A percentile compares a stretch with the other conserved stretches of the same genome.
These are phyloP conservation scores for Mamestra configurata DNA, from an alignment of 1,140 invertebrate genomes.

Conservation along the genomic window DNA sequence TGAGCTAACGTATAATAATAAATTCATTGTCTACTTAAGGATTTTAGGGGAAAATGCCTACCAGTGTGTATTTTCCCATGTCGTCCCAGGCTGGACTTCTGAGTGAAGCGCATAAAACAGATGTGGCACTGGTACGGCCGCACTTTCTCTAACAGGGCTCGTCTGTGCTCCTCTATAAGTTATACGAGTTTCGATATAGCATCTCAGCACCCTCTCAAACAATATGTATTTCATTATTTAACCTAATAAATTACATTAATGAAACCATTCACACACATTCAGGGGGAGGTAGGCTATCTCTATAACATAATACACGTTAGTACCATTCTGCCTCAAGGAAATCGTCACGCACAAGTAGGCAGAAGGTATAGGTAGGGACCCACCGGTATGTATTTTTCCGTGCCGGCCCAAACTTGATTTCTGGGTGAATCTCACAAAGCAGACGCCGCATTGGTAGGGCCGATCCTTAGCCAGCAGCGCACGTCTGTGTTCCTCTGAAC, in stretches of 20 bases:
- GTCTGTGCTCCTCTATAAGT: constrained; percentile 89
- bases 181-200: constrained; percentile 87
- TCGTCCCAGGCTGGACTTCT: constrained; percentile 88
- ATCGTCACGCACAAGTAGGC: constrained; percentile 70
- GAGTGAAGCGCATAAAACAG: constrained; percentile 90
- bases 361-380: constrained; percentile 67
- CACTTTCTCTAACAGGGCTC: constrained; percentile 89
- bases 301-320: constrained; percentile 58
- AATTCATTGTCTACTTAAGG: constrained; percentile 85
- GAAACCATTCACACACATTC: constrained; percentile 79
- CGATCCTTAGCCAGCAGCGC: constrained; percentile 85
- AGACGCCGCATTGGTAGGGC: constrained; percentile 88
- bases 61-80: constrained; percentile 88
- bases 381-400: constrained; percentile 82
- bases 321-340: constrained; percentile 78
- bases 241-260: constrained; percentile 64
- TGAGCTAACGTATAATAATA: constrained; percentile 77
- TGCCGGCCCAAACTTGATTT: constrained; percentile 83
- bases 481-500: constrained; percentile 80
- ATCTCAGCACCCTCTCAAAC: constrained; percentile 77
- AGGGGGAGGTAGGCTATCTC: constrained; percentile 79
- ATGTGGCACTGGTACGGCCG: constrained; percentile 90
- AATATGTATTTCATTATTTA: constrained; percentile 67
- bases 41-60: constrained; percentile 88
- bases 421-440: constrained; percentile 87